Evolutionary conservation across 2,797 vertebrate species (phyloP), one percentile per base, ranked within the genome.

Genomic region (Erithacus rubecula): DNA sequence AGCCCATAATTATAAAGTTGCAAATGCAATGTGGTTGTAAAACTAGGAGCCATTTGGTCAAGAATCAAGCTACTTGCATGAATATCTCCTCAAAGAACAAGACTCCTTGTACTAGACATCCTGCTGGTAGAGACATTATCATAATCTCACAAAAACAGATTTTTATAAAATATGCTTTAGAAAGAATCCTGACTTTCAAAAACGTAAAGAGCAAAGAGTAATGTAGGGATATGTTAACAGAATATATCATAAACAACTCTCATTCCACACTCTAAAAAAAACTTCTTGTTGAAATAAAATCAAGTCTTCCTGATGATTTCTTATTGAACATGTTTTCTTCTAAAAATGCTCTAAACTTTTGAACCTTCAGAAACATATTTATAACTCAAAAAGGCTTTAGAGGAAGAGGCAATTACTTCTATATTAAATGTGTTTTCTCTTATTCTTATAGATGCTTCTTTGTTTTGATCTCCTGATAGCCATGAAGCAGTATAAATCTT

Each of bases 121-220:
- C 94, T 94, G 92, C 94, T 96, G 90, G 88, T 90, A 79, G 79
- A 96, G 77, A 87, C 23, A 93, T 90, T 92, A 94, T 56, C 78
- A 96, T 70, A 92, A 96, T 90, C 51, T 92, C 32, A n/a, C 59
- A 90, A 92, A 89, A 92, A 12, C 78, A 94, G 87, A 92, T 93
- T 95, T 83, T 95, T 91, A 90, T 84, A 94, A 93, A 94, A 92
- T 92, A 89, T 89, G 90, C 23, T 87, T 89, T 84, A 96, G 83
- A 89, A 95, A 79, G 81, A 87, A 87, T 67, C 41, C 47, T 70
- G 51, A 84, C 87, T 94, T 87, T 84, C 78, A 92, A 71, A 95
- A 90, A 92, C 3, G 51, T 82, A 92, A 92, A 90, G 91, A 94
- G 89, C 78, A 77, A 92, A 95, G 59, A 89, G 51, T 47, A 92